These are phyloP conservation scores for Eublepharis macularius DNA, from an alignment of 2,113 vertebrate species.

Conservation along the genomic window DNA sequence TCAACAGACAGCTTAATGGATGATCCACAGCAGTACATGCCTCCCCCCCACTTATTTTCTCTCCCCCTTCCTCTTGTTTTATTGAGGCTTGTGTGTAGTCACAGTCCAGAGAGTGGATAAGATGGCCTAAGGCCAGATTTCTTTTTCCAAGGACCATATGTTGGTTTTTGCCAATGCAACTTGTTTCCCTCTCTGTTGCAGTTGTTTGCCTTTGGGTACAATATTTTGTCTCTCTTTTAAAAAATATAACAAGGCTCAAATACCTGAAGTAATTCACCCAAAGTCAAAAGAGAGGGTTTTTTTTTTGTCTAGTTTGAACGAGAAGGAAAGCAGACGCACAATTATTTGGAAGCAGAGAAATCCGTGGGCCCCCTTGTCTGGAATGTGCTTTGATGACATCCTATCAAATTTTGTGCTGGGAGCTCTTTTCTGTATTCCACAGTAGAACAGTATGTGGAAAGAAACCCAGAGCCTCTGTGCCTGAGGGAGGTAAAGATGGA, in stretches of 20 bases:
- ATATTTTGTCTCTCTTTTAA: conserved; percentile 50
- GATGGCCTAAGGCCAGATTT: conserved; percentile 63
- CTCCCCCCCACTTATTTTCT: conserved; percentile 43
- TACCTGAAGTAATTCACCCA: conserved; percentile 37
- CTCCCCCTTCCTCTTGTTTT: background rate
- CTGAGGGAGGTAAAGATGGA: background rate
- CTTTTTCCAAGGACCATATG: conserved; percentile 59
- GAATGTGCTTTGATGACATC: conserved; percentile 16
- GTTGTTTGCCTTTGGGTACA: conserved; percentile 54
- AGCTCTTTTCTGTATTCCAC: conserved; percentile 4
- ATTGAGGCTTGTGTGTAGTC: conserved; percentile 55
- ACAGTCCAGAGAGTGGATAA: conserved; percentile 56
- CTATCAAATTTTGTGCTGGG: background rate
- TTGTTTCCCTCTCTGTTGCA: conserved; percentile 64
- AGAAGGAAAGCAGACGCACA: conserved; percentile 27
- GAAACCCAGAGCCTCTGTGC: background rate
- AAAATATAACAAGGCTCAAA: conserved; percentile 38
- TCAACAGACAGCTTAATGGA: conserved; percentile 75
- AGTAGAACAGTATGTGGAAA: background rate
- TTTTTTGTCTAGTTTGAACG: background rate
- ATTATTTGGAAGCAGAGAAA: conserved; percentile 36
- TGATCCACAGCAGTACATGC: conserved; percentile 65
- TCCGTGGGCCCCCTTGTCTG: background rate
- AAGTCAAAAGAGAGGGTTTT: conserved; percentile 22
- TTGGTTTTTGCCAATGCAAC: conserved; percentile 59